Conservation (phyloP, 2,888 invertebrate species). For the Elmis aenea region DNA sequence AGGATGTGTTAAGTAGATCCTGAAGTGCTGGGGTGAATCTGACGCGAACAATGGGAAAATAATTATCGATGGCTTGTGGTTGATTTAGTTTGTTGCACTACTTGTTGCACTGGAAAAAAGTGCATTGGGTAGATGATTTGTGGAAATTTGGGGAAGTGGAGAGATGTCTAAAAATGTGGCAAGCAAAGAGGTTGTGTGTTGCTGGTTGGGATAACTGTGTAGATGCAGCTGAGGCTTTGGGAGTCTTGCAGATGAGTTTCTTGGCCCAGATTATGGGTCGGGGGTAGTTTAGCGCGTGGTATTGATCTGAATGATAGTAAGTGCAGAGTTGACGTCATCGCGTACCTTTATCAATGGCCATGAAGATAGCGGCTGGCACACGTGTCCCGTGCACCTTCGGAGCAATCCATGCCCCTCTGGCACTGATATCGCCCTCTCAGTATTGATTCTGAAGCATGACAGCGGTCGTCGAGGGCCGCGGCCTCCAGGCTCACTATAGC, state of each 20-base stretch:
- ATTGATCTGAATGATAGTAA: constrained; percentile 24
- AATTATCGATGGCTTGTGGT: too few species aligned
- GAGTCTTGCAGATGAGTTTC: constrained; percentile 2
- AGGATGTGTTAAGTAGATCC: too few species aligned
- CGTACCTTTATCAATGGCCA: constrained; percentile 47
- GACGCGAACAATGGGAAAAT: too few species aligned
- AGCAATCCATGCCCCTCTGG: constrained; percentile 30
- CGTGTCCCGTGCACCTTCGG: constrained; percentile 41
- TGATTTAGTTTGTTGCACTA: too few species aligned
- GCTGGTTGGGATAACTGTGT: too few species aligned
- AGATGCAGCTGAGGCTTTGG: too few species aligned
- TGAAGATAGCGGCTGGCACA: constrained; percentile 44
- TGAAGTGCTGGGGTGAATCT: too few species aligned
- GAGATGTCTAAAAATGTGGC: too few species aligned
- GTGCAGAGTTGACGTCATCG: constrained; percentile 34
- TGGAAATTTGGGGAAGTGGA: too few species aligned
- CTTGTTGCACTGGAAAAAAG: constrained; percentile 4
- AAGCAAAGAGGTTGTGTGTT: too few species aligned
- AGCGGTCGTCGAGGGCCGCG: constrained; percentile 13
- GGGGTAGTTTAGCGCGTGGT: constrained; percentile 14
- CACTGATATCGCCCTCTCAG: constrained; percentile 18
- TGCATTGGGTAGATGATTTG: too few species aligned
- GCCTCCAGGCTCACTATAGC: constrained; percentile 15
- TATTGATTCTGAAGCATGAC: constrained; percentile 29
- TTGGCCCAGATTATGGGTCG: constrained; percentile 9